A percentile compares a stretch with the other conserved stretches of the same genome.
Conservation (phyloP, 1,140 invertebrate genomes). For the Lethrus apterus region DNA sequence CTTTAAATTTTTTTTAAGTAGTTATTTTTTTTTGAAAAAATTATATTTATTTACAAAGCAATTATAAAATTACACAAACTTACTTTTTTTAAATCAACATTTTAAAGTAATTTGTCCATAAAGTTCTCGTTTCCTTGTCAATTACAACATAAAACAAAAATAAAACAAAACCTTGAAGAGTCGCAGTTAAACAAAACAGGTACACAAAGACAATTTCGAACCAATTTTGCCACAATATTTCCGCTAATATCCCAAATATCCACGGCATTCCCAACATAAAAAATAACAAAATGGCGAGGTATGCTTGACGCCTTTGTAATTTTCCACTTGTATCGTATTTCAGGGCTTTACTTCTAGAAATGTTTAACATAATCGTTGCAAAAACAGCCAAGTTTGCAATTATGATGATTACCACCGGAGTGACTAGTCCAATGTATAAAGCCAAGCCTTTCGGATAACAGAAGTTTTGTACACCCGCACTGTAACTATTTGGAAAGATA, state of each 20-base stretch:
- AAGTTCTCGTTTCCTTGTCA: constrained; percentile 45
- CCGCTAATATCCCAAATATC: constrained; percentile 54
- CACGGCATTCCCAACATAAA: constrained; percentile 54
- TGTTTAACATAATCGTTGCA: constrained; percentile 46
- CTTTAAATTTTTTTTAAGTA: no score
- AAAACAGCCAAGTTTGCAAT: constrained; percentile 49
- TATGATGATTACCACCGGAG: constrained; percentile 49
- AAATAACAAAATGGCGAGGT: constrained; percentile 51
- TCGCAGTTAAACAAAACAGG: constrained; percentile 45
- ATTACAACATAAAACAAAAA: constrained; percentile 48
- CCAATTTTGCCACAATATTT: constrained; percentile 28
- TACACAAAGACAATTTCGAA: constrained; percentile 46
- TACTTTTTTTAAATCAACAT: no score
- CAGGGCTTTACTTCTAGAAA: constrained; percentile 43
- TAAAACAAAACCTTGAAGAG: constrained; percentile 46
- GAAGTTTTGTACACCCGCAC: constrained; percentile 30
- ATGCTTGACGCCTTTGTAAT: constrained; percentile 45
- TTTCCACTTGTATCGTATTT: constrained; percentile 44
- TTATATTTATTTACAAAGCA: no score
- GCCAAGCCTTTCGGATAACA: constrained; percentile 51
- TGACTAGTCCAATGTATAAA: constrained; percentile 45
- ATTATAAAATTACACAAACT: no score
- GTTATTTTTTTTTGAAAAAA: no score
- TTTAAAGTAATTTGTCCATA: constrained; percentile 37
- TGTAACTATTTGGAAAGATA: constrained; percentile 44